A percentile compares a stretch with the other conserved stretches of the same genome.
Evolutionary conservation across 2,113 vertebrate genomes (phyloP).

Genomic region (Oryzias woworae): DNA sequence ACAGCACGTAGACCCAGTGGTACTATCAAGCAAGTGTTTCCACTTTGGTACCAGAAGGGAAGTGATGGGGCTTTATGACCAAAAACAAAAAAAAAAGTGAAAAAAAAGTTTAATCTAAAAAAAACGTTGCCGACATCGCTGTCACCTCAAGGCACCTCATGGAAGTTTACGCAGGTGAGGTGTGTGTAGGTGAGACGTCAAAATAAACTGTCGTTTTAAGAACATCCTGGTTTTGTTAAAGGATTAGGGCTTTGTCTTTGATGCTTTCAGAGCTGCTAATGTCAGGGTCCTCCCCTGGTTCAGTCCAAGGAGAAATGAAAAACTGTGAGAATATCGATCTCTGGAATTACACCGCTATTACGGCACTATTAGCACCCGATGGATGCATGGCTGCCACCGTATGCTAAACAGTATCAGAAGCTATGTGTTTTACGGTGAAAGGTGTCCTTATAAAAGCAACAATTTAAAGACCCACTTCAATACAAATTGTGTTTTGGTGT

Average conservation of each 20-base stretch:
- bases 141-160: conserved; percentile 68
- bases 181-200: conserved; percentile 81
- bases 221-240: conserved; percentile 70
- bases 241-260: conserved; percentile 79
- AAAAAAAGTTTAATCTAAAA: not conserved
- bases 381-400: conserved; percentile 44
- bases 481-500: too few relatives aligned
- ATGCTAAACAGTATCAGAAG: not conserved
- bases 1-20: conserved; percentile 1
- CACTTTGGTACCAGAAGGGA: conserved; percentile 5
- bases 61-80: not conserved
- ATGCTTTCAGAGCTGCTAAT: conserved; percentile 77
- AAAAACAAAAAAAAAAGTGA: too few relatives aligned
- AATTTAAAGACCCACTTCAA: too few relatives aligned
- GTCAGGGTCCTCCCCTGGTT: conserved; percentile 66
- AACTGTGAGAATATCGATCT: conserved; percentile 60
- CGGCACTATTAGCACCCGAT: conserved; percentile 30
- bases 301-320: conserved; percentile 36
- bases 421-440: not conserved
- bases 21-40: conserved; percentile 3
- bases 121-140: not conserved
- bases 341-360: conserved; percentile 55
- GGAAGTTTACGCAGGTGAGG: conserved; percentile 75
- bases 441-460: too few relatives aligned
- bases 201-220: conserved; percentile 80